Evolutionary conservation across 1,140 invertebrate species (phyloP).

Genomic region (Forficula auricularia): DNA sequence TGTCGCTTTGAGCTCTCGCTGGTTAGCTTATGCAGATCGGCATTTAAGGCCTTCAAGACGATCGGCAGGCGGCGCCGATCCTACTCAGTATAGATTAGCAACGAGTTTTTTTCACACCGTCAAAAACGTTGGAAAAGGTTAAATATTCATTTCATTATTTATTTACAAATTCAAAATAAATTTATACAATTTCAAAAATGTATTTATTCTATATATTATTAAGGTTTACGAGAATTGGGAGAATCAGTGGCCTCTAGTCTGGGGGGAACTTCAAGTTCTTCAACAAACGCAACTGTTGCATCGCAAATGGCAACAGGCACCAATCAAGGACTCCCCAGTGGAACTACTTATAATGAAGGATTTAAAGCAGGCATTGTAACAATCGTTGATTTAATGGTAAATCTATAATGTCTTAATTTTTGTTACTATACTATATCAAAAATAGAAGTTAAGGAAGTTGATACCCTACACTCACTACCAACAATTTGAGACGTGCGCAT

Average conservation of each 20-base stretch:
- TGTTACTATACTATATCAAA: too few relatives aligned
- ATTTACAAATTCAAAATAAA: not conserved
- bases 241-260: conserved; percentile 83
- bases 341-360: not conserved
- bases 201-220: conserved; percentile 1
- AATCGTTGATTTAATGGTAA: conserved; percentile 66
- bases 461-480: too few relatives aligned
- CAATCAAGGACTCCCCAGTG: too few relatives aligned
- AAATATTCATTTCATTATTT: not conserved
- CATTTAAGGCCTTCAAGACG: conserved; percentile 35
- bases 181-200: conserved; percentile 16
- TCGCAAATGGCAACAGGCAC: too few relatives aligned
- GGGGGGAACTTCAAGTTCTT: conserved; percentile 29
- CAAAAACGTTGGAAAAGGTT: too few relatives aligned
- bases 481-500: too few relatives aligned
- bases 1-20: conserved; percentile 57
- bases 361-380: conserved; percentile 71
- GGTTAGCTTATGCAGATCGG: conserved; percentile 45
- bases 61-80: conserved; percentile 37
- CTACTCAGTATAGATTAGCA: not conserved
- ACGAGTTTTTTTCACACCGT: too few relatives aligned
- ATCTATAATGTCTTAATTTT: too few relatives aligned
- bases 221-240: conserved; percentile 71
- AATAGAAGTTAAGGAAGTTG: too few relatives aligned
- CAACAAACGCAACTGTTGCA: conserved; percentile 18